Evolutionary conservation across 2,113 vertebrate genomes (phyloP), one percentile per base, ranked within the genome.

Genomic region (Protomyctophum bolini): DNA sequence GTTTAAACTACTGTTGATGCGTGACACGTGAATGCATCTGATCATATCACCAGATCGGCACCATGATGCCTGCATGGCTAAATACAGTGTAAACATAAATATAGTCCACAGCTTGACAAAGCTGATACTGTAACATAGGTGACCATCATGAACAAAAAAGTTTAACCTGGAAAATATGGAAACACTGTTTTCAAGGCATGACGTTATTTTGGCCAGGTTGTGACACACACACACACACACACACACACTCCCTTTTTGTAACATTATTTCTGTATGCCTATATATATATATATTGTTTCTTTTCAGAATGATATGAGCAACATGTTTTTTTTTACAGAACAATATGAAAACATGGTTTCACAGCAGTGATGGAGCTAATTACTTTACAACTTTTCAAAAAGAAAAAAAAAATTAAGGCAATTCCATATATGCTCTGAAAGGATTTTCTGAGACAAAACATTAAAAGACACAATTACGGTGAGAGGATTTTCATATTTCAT

Each of bases 231-330:
- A 0, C 56, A 73, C 12, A 62, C 28, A 8, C 2, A 50, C 47
- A 57, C 2, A 29, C 15, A 65, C 62, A 47, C 70, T 83, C 79
- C 75, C 74, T 80, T 79, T 70, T 82, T 72, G 7, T 11, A 52
- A 62, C 10, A 52, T 21, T 60, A 9, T 58, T 73, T 46, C 49
- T 63, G 11, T 48, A 7, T 64, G 11, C 55, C 8, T 11, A 6
- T 49, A 9, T 14, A 65, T 21, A 48, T 11, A 41, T 41, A 21
- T 21, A n/a, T 12, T 21, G 21, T 21, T 21, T 21, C 21, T 21
- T 21, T 21, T 21, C 21, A 21, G 21, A 21, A 21, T 21, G 21
- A 21, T 21, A 21, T 21, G 21, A 21, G 21, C 21, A 21, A 21
- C 21, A 21, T 21, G 21, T 21, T 21, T 21, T 21, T 21, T 21